These are phyloP conservation scores for Athalia circularis DNA, from an alignment of 2,888 invertebrate genomes.

Conservation along the genomic window DNA sequence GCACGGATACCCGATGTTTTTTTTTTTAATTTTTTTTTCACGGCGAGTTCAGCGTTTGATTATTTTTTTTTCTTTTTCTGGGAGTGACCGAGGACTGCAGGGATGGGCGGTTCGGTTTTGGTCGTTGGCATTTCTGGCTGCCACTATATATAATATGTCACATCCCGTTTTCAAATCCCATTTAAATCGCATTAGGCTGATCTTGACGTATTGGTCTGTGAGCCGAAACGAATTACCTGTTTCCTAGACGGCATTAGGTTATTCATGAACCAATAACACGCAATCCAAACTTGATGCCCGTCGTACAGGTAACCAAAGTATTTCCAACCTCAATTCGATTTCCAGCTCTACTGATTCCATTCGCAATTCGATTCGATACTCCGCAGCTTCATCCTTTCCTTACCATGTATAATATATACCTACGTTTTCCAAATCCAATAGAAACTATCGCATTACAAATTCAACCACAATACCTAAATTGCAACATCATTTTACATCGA, in stretches of 20 bases:
- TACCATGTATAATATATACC: not conserved
- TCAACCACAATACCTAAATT: no score
- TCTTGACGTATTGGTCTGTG: slow-evolving; percentile 54
- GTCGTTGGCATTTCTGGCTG: not conserved
- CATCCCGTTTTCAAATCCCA: slow-evolving; percentile 48
- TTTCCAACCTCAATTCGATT: slow-evolving; percentile 37
- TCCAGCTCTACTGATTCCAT: not conserved
- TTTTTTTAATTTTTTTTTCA: no score
- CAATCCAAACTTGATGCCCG: slow-evolving; percentile 46
- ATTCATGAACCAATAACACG: slow-evolving; percentile 61
- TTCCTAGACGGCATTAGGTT: slow-evolving; percentile 56
- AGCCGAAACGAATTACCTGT: slow-evolving; percentile 55
- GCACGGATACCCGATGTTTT: no score
- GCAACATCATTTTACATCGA: no score
- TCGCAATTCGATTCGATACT: slow-evolving; percentile 18
- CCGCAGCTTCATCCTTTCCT: slow-evolving; percentile 18
- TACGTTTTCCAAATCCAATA: no score
- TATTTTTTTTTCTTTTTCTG: slow-evolving; percentile 7
- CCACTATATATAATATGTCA: not conserved
- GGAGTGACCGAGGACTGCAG: not conserved
- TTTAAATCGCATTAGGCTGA: slow-evolving; percentile 51
- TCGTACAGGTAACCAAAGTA: slow-evolving; percentile 30
- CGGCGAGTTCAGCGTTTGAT: no score
- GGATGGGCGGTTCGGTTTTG: not conserved
- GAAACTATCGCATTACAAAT: no score